Base-by-base conservation (phyloP, 2,797 vertebrate genomes). In the Eutrigla gurnardus region DNA sequence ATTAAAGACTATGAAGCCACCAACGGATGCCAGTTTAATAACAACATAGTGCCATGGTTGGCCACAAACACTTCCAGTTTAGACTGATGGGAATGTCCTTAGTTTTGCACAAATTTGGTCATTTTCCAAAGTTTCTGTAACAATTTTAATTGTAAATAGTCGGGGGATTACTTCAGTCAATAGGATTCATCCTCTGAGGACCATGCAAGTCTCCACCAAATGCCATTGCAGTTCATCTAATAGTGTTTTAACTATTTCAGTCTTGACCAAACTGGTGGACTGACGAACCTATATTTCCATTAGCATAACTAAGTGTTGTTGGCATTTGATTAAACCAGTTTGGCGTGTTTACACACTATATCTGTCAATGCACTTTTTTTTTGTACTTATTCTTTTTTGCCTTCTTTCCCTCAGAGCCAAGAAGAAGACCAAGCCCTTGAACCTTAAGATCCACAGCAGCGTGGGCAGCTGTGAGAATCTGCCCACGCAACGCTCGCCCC, bases 391-490 rank as follows among this genome's bases (percentile, higher is more conserved):
- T 25, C 25, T 64, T 18, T 54, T 11, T 73, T 71, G 42, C 72
- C 55, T 61, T 78, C 3, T 75, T 47, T 77, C 45, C 62, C 64
- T 53, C 92, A 99, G 98, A 94, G 93, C 94, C 80, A 98, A 98
- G 96, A 99, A 99, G 94, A 99, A 97, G 93, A 97, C 95, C 93
- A 99, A 99, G 75, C 97, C 98, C 77, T 86, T 99, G 94, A 99
- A 98, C 95, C 97, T 99, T 90, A 98, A 98, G 95, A 98, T 99
- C 93, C 96, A 98, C 93, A 97, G 95, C 95, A 97, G 96, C 0
- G 97, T 98, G 93, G 98, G 98, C 68, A 99, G 98, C 93, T 99
- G 98, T 0, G 98, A 99, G 93, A 99, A 99, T 90, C 96, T 99
- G 83, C 97, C 98, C 0, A 95, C 96, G 0, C 98, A 99, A 89